phyloP scores from a whole-genome alignment of 2,113 vertebrate genomes.

The Triplophysa siluroides region DNA sequence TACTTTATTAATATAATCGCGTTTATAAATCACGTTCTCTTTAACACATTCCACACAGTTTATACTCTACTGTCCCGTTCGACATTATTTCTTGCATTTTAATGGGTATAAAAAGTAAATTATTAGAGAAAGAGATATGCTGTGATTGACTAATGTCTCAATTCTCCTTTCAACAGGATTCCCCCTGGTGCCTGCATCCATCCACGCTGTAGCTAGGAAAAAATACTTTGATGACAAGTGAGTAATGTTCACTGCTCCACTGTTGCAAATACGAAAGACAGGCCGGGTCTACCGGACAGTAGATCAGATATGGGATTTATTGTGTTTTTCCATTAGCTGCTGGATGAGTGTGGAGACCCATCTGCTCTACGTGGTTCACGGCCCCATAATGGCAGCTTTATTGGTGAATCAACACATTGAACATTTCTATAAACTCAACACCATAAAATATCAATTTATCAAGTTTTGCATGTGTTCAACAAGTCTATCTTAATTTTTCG shows the following conservation, averaged over 20 bases:
- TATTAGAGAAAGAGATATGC: not conserved
- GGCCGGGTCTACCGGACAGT: conserved; percentile 31
- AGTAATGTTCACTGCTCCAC: conserved; percentile 69
- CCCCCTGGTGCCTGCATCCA: conserved; percentile 88
- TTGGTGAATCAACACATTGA: conserved; percentile 79
- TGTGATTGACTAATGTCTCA: conserved; percentile 26
- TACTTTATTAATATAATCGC: too few species aligned
- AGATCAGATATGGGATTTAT: conserved; percentile 40
- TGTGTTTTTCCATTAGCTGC: conserved; percentile 78
- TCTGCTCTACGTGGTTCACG: conserved; percentile 94
- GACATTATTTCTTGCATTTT: too few species aligned
- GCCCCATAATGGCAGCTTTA: conserved; percentile 91
- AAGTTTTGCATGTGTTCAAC: not conserved
- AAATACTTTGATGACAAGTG: conserved; percentile 97
- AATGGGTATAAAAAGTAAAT: not conserved
- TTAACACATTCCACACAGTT: not conserved
- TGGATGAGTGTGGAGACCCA: conserved; percentile 97
- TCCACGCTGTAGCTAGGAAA: conserved; percentile 90
- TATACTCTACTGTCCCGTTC: not conserved
- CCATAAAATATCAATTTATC: not conserved
- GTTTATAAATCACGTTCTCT: not conserved
- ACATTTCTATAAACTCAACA: not conserved
- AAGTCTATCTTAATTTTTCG: too few species aligned
- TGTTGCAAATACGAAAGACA: conserved; percentile 61
- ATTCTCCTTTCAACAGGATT: conserved; percentile 78